Conservation (phyloP, 2,797 vertebrate genomes). For the Choloepus didactylus region DNA sequence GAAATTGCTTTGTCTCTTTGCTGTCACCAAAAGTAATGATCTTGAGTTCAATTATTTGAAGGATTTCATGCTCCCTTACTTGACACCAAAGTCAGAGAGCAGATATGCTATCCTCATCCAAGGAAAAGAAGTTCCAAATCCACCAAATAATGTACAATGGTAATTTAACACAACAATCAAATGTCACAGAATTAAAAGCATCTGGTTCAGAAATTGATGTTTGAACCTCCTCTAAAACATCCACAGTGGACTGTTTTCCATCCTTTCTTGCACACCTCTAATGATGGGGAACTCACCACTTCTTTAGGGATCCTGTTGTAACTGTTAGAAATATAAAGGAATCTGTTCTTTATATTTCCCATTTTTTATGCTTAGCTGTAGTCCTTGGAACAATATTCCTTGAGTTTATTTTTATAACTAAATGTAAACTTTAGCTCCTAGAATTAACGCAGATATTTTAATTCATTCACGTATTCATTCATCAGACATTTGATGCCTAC, state of each 20-base stretch:
- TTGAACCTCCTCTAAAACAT: neutral
- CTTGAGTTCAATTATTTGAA: neutral
- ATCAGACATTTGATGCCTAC: neutral
- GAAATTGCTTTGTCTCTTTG: neutral
- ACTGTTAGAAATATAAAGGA: neutral
- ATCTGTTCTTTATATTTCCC: neutral
- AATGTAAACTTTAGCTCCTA: neutral
- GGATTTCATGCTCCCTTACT: neutral
- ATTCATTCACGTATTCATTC: neutral
- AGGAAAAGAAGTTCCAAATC: neutral
- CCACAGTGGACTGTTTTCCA: neutral
- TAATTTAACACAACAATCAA: neutral
- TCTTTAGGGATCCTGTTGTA: neutral
- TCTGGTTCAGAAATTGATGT: neutral
- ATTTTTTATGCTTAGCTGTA: neutral
- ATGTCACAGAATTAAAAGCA: neutral
- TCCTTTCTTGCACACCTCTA: neutral
- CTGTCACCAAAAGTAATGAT: neutral
- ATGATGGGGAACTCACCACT: neutral
- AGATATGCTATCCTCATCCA: neutral
- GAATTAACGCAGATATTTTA: neutral
- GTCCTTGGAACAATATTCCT: neutral
- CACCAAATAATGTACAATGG: neutral
- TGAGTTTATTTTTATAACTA: constrained; percentile 14
- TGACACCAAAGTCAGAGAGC: neutral